Evolutionary conservation across 1,140 invertebrate genomes (phyloP).

Genomic region (Gonioctena quinquepunctata): DNA sequence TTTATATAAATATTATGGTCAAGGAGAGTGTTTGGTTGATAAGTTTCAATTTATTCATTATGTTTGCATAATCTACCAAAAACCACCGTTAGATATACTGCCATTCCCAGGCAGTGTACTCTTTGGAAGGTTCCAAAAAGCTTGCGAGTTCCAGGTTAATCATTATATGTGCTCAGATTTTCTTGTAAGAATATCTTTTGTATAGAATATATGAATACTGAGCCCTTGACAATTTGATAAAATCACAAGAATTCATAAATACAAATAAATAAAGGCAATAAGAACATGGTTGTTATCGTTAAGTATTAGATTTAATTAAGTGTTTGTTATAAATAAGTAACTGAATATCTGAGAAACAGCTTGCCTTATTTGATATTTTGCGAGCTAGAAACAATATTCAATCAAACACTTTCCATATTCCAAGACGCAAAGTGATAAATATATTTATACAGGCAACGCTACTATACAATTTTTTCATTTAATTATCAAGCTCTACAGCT

Average conservation of each 20-base stretch:
- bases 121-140: neutral
- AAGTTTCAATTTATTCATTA: constrained; percentile 3
- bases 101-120: constrained; percentile 37
- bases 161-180: neutral
- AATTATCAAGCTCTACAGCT: constrained; percentile 30
- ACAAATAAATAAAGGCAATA: constrained; percentile 16
- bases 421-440: constrained; percentile 47
- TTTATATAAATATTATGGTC: constrained; percentile 52
- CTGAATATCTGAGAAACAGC: constrained; percentile 6
- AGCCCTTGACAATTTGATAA: neutral
- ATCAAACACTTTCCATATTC: constrained; percentile 38
- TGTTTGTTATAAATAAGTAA: constrained; percentile 16
- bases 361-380: constrained; percentile 1
- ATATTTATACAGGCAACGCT: constrained; percentile 44
- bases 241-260: neutral
- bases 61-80: neutral
- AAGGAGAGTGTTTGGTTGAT: constrained; percentile 36
- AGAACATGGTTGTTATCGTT: constrained; percentile 25
- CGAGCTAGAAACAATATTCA: neutral
- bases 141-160: neutral
- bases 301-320: constrained; percentile 15
- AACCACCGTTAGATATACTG: constrained; percentile 25
- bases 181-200: neutral
- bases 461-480: constrained; percentile 32
- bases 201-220: neutral